Conservation (phyloP, 2,113 vertebrate species). For the cattle (Bos taurus) region ARS-UCD2.0 NC_037340.1:12622501-12623000, state of each 20-base stretch:
- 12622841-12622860: neutral
- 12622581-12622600: neutral
- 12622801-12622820: neutral
- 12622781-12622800: neutral
- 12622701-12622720: neutral
- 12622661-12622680: neutral
- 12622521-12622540: neutral
- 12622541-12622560: fast-evolving
- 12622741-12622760: neutral
- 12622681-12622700: neutral
- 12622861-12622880: neutral
- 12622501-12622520: too few species aligned
- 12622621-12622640: neutral
- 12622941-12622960: neutral
- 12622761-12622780: neutral
- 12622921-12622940: neutral
- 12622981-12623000: neutral
- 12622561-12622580: too few species aligned
- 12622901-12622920: neutral
- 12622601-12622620: neutral
- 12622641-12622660: neutral
- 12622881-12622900: neutral
- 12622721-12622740: neutral
- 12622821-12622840: neutral
- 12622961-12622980: neutral